Evolutionary conservation across 2,797 vertebrate species (phyloP), one percentile per base, ranked within the genome.

Genomic region (Caiman crocodilus): DNA sequence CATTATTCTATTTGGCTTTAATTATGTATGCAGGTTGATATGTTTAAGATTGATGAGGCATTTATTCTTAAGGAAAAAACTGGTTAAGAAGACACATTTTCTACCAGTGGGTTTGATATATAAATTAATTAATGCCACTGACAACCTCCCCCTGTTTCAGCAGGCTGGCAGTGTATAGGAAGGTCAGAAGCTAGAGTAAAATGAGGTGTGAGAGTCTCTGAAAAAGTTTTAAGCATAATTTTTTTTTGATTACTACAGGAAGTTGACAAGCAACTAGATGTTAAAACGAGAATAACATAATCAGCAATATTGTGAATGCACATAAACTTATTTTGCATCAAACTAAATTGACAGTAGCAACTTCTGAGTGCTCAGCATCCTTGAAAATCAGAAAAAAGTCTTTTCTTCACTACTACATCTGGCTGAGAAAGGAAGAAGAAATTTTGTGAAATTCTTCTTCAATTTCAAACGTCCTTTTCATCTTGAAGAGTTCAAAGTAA

Each of bases 301-400:
- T 55, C 75, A 67, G 25, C 82, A 83, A 59, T 75, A 88, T 61
- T 25, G n/a, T 55, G 77, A 89, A 69, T 84, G 81, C 61, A 65
- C 26, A 11, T 81, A 3, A 32, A 67, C 23, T 82, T 73, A 74
- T 14, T 65, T 64, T 69, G 57, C 86, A 88, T 90, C 86, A 80
- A 93, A 88, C 87, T 90, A 87, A 90, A 16, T 50, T 87, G 89
- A 82, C n/a, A 82, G 65, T 79, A 82, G 59, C 60, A 87, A 81
- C 67, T 64, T 63, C 71, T 14, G 79, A 90, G 67, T 82, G 32
- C 50, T 90, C n/a, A 15, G 11, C 55, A 90, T 25, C 28, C 60
- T 85, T 86, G 67, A 79, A 93, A 90, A 94, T 84, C 28, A 35
- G 23, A 20, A 73, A 88, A 63, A 0, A 26, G 21, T 76, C 1